Base-by-base conservation (phyloP, 2,888 invertebrate species). In the Magallana nippona region DNA sequence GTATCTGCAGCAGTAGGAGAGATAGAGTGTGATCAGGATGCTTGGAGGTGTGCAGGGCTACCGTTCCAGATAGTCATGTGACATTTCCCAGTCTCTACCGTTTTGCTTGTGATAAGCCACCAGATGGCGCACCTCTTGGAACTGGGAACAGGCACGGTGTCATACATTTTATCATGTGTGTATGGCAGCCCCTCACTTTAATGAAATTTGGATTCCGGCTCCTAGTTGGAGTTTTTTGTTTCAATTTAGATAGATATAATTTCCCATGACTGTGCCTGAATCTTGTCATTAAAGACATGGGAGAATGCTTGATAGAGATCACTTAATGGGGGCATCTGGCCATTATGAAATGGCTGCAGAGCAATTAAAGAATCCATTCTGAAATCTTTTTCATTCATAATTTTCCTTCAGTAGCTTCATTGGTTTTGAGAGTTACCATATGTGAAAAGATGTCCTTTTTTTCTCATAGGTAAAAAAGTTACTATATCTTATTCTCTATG, bases 81-180 rank as follows among this genome's bases (percentile, higher is more conserved):
- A 79, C 79, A 79, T 79, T 79, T 79, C 19, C 82, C 71, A 63
- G 60, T 82, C 71, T 22, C 19, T 71, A 15, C 71, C 56, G 71
- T 27, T 63, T 17, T 15, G 63, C 56, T 55, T 71, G 79, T 79
- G 79, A 79, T 79, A 79, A 79, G 79, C 55, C 79, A 79, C 79
- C 79, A 79, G 79, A 79, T 79, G 79, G 71, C 71, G 71, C 32
- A 71, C 71, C 71, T 71, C 71, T 79, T 27, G 79, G 79, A 79
- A 57, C 57, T 57, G 8, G 56, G 79, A 79, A 57, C 79, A 79
- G 57, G 57, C 57, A 27, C 15, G 27, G 57, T 79, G 79, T 79
- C 79, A 79, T 79, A 79, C 56, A 57, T 71, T 71, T 71, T 71
- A 71, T 71, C 82, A 82, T 44, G 60, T 63, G 63, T 82, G 82